Conservation (phyloP, 2,797 vertebrate genomes). For the Sebastes oblongus region DNA sequence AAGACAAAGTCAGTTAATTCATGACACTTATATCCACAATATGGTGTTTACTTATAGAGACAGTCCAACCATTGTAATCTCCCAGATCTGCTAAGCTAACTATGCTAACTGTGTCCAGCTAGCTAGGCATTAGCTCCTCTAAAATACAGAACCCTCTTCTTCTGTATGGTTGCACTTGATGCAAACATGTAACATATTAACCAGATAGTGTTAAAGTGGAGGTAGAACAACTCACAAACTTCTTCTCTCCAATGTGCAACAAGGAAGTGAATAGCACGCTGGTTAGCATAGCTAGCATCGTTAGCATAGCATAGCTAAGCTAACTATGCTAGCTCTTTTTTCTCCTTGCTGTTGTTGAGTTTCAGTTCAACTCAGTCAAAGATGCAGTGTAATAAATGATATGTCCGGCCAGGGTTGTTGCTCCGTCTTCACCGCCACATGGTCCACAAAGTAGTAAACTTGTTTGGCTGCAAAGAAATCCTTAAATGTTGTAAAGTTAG, state of each 20-base stretch:
- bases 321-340: conserved; percentile 55
- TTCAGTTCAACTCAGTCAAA: conserved; percentile 67
- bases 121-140: conserved; percentile 45
- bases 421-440: neutral
- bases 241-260: conserved; percentile 75
- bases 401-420: too few relatives aligned
- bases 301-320: too few relatives aligned
- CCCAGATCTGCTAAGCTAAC: conserved; percentile 58
- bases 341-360: conserved; percentile 60
- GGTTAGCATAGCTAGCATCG: conserved; percentile 28
- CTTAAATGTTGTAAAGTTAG: conserved; percentile 62
- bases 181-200: conserved; percentile 9
- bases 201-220: conserved; percentile 15
- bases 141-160: conserved; percentile 21
- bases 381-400: conserved; percentile 50
- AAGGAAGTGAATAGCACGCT: conserved; percentile 81
- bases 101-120: conserved; percentile 55
- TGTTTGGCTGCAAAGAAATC: neutral
- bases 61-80: conserved; percentile 60
- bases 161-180: neutral
- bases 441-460: neutral
- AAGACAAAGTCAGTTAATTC: conserved; percentile 26
- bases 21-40: conserved; percentile 39
- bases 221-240: conserved; percentile 64
- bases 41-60: conserved; percentile 12